phyloP scores from a whole-genome alignment of 2,888 invertebrate genomes.

The Dorcus hopei region DNA sequence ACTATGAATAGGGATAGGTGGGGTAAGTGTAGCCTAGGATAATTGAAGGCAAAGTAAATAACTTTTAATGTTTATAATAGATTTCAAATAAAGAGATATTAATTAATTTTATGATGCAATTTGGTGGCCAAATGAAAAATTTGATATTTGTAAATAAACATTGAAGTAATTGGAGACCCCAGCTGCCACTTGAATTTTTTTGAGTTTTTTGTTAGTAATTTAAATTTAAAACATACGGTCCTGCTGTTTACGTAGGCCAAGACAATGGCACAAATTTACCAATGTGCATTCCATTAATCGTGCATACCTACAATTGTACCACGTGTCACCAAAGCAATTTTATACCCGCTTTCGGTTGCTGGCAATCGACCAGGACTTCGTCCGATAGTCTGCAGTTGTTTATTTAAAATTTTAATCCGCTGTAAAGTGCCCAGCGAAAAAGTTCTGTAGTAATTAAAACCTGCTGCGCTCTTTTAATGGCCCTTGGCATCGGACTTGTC shows the following conservation, averaged over 20 bases:
- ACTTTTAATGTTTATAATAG: too few species aligned
- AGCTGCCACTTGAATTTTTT: too few species aligned
- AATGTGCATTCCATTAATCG: slow-evolving; percentile 17
- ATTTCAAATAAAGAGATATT: too few species aligned
- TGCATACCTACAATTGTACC: slow-evolving; percentile 23
- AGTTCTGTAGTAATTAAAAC: neutral
- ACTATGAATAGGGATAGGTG: too few species aligned
- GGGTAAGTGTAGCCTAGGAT: too few species aligned
- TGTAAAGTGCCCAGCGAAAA: slow-evolving; percentile 34
- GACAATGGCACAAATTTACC: slow-evolving; percentile 33
- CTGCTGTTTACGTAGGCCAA: slow-evolving; percentile 4
- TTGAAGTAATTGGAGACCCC: too few species aligned
- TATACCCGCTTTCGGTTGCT: slow-evolving; percentile 42
- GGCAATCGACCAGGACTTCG: slow-evolving; percentile 33
- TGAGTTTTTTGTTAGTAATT: too few species aligned
- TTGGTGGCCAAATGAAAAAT: too few species aligned
- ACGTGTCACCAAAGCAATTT: slow-evolving; percentile 34
- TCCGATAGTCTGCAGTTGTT: slow-evolving; percentile 24
- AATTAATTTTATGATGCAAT: too few species aligned
- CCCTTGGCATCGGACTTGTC: slow-evolving; percentile 9
- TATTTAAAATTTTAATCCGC: slow-evolving; percentile 42
- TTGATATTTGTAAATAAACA: too few species aligned
- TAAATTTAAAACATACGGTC: neutral
- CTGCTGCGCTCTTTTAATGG: slow-evolving; percentile 3
- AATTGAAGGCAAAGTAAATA: too few species aligned